Conservation (phyloP, 2,797 vertebrate species). For the Oreonectes daqikongensis region DNA sequence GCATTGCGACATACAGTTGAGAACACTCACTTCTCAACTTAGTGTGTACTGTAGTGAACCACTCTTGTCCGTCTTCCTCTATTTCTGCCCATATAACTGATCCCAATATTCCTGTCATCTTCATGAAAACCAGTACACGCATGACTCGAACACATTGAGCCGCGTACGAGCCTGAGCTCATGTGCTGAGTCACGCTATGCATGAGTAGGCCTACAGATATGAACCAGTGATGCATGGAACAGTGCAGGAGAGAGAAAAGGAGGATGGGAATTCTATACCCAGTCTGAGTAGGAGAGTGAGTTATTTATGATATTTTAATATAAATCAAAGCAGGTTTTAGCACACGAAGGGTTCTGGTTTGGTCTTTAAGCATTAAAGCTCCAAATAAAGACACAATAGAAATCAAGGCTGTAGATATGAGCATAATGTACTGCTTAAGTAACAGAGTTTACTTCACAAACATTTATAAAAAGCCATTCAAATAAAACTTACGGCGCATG, state of each 20-base stretch:
- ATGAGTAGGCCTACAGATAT: too few relatives aligned
- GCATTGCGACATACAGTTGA: conserved; percentile 62
- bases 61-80: neutral
- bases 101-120: neutral
- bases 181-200: conserved; percentile 53
- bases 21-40: conserved; percentile 42
- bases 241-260: neutral
- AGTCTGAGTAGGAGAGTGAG: neutral
- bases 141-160: conserved; percentile 17
- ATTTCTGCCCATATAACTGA: conserved; percentile 27
- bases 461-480: too few relatives aligned
- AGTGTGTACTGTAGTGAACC: conserved; percentile 46
- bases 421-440: neutral
- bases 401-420: neutral
- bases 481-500: neutral
- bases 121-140: conserved; percentile 21
- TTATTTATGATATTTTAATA: conserved; percentile 7
- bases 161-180: neutral
- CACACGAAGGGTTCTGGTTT: neutral
- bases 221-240: conserved; percentile 17
- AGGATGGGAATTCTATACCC: neutral
- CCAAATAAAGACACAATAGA: neutral
- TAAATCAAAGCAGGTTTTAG: neutral
- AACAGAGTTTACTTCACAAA: conserved; percentile 5
- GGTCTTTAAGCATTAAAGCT: neutral